These are phyloP conservation scores for Phrynocephalus guinanensis DNA, from an alignment of 2,797 vertebrate genomes.

Conservation along the genomic window DNA sequence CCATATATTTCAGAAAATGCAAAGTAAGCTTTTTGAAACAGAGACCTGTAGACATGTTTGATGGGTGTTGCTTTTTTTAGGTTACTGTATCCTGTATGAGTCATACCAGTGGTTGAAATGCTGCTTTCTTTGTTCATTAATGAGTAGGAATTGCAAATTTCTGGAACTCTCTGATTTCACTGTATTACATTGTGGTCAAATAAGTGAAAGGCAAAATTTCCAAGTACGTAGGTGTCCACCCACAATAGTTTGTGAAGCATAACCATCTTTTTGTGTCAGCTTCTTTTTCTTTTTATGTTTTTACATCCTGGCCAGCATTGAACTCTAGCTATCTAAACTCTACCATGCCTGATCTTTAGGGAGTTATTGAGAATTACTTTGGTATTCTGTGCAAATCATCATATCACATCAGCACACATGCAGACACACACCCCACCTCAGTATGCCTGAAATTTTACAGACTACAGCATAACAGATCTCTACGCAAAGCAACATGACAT, in stretches of 20 bases:
- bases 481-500: background rate
- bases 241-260: background rate
- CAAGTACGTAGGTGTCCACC: conserved; percentile 12
- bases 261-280: background rate
- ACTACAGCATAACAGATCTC: background rate
- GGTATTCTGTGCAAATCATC: background rate
- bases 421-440: background rate
- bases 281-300: background rate
- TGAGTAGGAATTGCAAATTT: conserved; percentile 19
- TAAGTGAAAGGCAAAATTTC: conserved; percentile 36
- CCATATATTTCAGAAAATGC: conserved; percentile 1
- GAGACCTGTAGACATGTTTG: background rate
- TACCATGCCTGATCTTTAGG: background rate
- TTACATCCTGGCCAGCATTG: background rate
- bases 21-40: conserved; percentile 17
- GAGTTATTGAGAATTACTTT: background rate
- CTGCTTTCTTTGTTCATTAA: conserved; percentile 27
- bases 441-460: background rate
- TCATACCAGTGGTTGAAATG: conserved; percentile 28
- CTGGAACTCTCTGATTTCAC: background rate
- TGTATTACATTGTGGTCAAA: conserved; percentile 23
- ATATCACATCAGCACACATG: background rate
- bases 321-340: background rate
- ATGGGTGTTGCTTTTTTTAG: conserved; percentile 23
- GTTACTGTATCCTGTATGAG: conserved; percentile 38